phyloP scores from a whole-genome alignment of 1,140 invertebrate genomes.

The Hyles euphorbiae region DNA sequence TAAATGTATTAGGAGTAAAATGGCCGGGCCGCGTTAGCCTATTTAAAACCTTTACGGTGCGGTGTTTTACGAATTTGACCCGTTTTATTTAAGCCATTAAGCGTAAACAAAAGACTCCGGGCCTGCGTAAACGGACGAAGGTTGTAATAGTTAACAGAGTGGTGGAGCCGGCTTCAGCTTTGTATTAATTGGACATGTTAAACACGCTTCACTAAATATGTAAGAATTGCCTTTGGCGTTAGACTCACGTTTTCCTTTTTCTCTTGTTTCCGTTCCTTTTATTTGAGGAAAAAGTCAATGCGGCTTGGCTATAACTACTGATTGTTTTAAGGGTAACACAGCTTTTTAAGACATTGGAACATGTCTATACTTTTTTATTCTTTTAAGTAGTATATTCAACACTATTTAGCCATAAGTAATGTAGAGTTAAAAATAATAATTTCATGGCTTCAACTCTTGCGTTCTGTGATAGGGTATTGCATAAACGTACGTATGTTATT shows the following conservation, averaged over 20 bases:
- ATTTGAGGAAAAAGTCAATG: constrained; percentile 15
- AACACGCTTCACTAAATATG: constrained; percentile 55
- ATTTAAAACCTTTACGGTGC: constrained; percentile 51
- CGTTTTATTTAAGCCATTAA: constrained; percentile 70
- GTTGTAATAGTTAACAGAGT: constrained; percentile 57
- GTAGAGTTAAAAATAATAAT: too few relatives aligned
- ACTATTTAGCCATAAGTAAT: too few relatives aligned
- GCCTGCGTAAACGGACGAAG: constrained; percentile 49
- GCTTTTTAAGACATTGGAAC: neutral
- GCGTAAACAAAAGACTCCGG: constrained; percentile 64
- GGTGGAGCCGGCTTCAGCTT: constrained; percentile 38
- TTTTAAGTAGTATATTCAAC: too few relatives aligned
- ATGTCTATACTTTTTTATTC: too few relatives aligned
- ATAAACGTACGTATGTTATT: too few relatives aligned
- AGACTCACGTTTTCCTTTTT: constrained; percentile 30
- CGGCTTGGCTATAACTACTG: neutral
- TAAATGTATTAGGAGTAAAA: constrained; percentile 33
- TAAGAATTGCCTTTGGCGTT: constrained; percentile 40
- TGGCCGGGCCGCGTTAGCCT: constrained; percentile 24
- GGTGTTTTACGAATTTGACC: constrained; percentile 62
- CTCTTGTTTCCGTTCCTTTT: constrained; percentile 27
- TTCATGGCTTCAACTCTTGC: too few relatives aligned
- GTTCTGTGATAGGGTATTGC: too few relatives aligned
- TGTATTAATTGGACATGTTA: constrained; percentile 65
- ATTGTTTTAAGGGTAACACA: neutral